These are phyloP conservation scores for Tyrannus savana DNA, from an alignment of 2,113 vertebrate species.

Conservation along the genomic window DNA sequence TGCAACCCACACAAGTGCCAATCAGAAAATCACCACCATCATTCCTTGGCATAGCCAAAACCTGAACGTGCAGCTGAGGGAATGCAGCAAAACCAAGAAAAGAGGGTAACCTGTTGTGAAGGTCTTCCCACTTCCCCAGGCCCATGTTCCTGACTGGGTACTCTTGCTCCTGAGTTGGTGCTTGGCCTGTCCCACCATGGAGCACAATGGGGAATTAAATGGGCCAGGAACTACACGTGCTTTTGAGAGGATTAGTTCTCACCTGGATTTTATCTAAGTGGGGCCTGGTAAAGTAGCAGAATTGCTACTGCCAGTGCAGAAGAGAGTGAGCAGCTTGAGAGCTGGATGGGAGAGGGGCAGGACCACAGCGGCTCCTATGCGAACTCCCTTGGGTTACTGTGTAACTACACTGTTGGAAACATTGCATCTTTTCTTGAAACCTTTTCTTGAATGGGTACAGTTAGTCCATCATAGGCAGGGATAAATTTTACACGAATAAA, in stretches of 20 bases:
- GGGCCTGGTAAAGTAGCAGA: not conserved
- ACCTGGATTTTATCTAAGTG: not conserved
- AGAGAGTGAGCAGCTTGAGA: not conserved
- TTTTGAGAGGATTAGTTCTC: not conserved
- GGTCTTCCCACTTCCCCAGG: not conserved
- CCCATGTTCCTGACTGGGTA: accelerated
- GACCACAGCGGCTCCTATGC: not conserved
- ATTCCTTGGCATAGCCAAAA: not conserved
- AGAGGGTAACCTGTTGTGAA: not conserved
- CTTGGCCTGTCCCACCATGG: not conserved
- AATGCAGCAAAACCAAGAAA: not conserved
- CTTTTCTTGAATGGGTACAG: not conserved
- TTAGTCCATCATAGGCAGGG: not conserved
- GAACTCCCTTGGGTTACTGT: not conserved
- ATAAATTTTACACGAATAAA: not conserved
- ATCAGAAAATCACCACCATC: not conserved
- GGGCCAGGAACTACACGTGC: not conserved
- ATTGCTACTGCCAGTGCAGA: not conserved
- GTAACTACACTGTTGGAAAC: not conserved
- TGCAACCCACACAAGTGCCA: not conserved
- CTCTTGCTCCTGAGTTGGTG: not conserved
- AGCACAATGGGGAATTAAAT: not conserved
- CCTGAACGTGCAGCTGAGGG: not conserved
- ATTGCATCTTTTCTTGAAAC: not conserved
- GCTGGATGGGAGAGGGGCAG: not conserved